These are phyloP conservation scores for Podiceps cristatus DNA, from an alignment of 2,113 vertebrate species.

Conservation along the genomic window DNA sequence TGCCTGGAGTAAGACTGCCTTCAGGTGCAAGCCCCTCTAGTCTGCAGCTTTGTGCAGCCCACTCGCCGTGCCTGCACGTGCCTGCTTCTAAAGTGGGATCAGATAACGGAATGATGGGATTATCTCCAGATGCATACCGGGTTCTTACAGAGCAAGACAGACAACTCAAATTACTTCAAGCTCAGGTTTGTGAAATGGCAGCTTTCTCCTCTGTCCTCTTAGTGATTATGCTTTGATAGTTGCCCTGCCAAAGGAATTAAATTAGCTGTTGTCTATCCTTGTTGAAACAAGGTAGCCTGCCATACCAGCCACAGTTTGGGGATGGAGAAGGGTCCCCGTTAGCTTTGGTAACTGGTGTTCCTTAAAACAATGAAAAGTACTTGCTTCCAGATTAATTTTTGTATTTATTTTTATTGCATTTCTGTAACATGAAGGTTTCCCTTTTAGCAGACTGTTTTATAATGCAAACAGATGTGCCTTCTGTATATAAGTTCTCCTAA, in stretches of 20 bases:
- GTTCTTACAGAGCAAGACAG: constrained; percentile 90
- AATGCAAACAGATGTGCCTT: background rate
- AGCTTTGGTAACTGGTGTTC: background rate
- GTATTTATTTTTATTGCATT: background rate
- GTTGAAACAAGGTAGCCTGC: background rate
- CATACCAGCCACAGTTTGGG: background rate
- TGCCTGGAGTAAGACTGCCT: background rate
- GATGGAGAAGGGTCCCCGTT: background rate
- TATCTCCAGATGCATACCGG: constrained; percentile 84
- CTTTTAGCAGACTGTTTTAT: background rate
- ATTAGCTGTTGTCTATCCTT: background rate
- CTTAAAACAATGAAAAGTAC: background rate
- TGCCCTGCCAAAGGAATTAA: background rate
- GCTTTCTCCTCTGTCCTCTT: background rate
- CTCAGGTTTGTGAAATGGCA: constrained; percentile 83
- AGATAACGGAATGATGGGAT: constrained; percentile 76
- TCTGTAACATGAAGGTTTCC: background rate
- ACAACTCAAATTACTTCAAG: constrained; percentile 92
- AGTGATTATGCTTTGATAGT: background rate
- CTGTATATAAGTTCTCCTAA: background rate
- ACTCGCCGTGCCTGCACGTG: constrained; percentile 30
- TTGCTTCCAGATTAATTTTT: background rate
- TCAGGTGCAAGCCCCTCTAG: constrained; percentile 40
- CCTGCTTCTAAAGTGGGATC: constrained; percentile 21
- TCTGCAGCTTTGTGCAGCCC: constrained; percentile 65